Evolutionary conservation across 2,797 vertebrate genomes (phyloP), one percentile per base, ranked within the genome.

Genomic region (Melopsittacus undulatus): DNA sequence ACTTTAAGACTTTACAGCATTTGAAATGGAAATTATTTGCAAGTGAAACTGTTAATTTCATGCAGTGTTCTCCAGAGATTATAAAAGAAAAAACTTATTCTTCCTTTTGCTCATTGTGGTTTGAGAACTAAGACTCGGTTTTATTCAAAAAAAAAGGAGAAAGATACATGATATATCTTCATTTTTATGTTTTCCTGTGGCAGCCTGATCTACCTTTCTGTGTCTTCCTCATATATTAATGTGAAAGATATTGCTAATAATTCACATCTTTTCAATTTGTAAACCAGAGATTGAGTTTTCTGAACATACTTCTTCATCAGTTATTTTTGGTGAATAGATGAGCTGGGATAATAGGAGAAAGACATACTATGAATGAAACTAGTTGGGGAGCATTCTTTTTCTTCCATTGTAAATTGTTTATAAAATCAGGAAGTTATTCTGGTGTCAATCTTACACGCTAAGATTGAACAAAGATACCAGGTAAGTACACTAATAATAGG

Each of bases 71-170:
- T 89, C 30, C 63, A 84, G 63, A 79, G 29, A 57, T 24, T 57
- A 34, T 34, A 83, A 4, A 9, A 83, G 88, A 32, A 22, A 49
- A 51, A 23, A 22, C 1, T 2, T 0, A 18, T 93, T 56, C 76
- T 84, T 72, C 36, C n/a, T 97, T 97, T 98, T 98, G 98, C 97
- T 98, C 96, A 98, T 95, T 97, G 97, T 98, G 98, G 97, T 98
- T 98, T 98, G 97, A 98, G 97, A 98, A 97, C 97, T 82, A 87
- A 94, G 66, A 78, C 77, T 97, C 89, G n/a, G n/a, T 59, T 59
- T 57, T 59, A 59, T 91, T 42, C 84, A 94, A 73, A 61, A 23
- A 48, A 72, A 36, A 62, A 38, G 7, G 15, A 38, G 16, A 2
- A 1, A 54, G 9, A 66, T 2, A 70, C 48, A 23, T 11, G 72